Evolutionary conservation across 2,888 invertebrate genomes (phyloP).

Genomic region (Subacronicta megacephala): DNA sequence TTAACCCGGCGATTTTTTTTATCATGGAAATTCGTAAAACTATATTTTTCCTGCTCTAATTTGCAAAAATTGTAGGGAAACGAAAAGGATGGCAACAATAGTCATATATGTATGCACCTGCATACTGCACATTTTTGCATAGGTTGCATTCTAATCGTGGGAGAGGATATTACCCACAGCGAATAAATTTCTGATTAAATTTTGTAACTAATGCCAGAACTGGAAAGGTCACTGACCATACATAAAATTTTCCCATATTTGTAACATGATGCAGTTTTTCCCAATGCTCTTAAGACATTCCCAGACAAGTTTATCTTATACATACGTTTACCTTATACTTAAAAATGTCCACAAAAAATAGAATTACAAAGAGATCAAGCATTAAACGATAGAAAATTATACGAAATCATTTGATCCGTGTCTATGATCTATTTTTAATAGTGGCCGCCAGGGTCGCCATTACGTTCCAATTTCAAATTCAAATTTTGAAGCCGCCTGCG

Average conservation of each 20-base stretch:
- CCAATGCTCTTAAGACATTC: constrained; percentile 19
- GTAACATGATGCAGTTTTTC: background rate
- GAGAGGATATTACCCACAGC: too few relatives aligned
- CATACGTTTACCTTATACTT: constrained; percentile 35
- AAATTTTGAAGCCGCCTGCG: constrained; percentile 72
- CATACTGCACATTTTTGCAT: too few relatives aligned
- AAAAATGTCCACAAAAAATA: constrained; percentile 36
- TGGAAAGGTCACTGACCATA: background rate
- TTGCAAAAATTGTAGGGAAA: too few relatives aligned
- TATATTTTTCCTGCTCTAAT: too few relatives aligned
- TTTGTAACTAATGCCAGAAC: too few relatives aligned
- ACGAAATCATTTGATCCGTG: constrained; percentile 71
- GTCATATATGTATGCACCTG: too few relatives aligned
- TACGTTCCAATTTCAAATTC: constrained; percentile 80
- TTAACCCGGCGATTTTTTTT: too few relatives aligned
- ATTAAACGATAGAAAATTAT: constrained; percentile 67
- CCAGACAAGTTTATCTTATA: constrained; percentile 30
- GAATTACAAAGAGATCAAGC: constrained; percentile 69
- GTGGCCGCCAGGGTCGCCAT: constrained; percentile 79
- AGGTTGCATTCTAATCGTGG: too few relatives aligned
- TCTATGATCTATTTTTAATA: constrained; percentile 87
- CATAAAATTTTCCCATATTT: background rate
- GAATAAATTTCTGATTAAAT: too few relatives aligned
- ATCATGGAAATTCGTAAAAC: too few relatives aligned
- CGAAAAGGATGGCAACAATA: too few relatives aligned